Evolutionary conservation across 2,888 invertebrate genomes (phyloP), one percentile per base, ranked within the genome.

Genomic region (Rambutsinella grinnellia): DNA sequence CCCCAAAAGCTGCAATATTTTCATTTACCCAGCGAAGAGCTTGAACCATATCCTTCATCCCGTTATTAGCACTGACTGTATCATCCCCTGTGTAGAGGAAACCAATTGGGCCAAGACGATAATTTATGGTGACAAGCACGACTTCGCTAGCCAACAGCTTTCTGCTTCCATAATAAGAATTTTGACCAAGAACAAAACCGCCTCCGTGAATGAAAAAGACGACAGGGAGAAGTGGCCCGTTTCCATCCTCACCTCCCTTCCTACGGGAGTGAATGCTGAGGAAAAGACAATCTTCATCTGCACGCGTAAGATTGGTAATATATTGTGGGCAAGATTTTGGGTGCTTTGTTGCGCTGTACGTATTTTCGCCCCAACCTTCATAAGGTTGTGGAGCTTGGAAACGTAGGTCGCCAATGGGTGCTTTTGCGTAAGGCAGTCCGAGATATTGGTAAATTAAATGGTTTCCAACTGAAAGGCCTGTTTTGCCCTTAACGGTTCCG

Each of bases 181-280:
- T 74, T 63, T 80, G 78, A 15, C 80, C 80, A 13, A 78, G 47
- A 15, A 70, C 63, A 26, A 72, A 78, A 3, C 78, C 79, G 8
- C 79, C 80, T 49, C 79, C 80, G 60, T 80, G 80, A 24, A 80
- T 66, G 24, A 71, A 80, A 10, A 44, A 71, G n/a, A 78, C 51
- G 8, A 78, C 78, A 1, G 78, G 78, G 1, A 78, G 49, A 6
- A 57, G 62, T 8, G 36, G 10, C 23, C 66, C 54, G 21, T n/a
- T 3, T 28, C 60, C 13, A 60, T 21, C 13, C 44, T 17, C 27
- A 47, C 68, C n/a, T n/a, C n/a, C n/a, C n/a, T n/a, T 66, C 44
- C 78, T 27, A 13, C 60, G 61, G 3, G 74, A 58, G 54, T 78
- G 76, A 19, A 80, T 54, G 56, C 61, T 63, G 19, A 78, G 53